A percentile compares a stretch with the other conserved stretches of the same genome.
These are phyloP conservation scores for Peromyscus maniculatus DNA, from an alignment of 2,113 vertebrate genomes.

Conservation along the genomic window DNA sequence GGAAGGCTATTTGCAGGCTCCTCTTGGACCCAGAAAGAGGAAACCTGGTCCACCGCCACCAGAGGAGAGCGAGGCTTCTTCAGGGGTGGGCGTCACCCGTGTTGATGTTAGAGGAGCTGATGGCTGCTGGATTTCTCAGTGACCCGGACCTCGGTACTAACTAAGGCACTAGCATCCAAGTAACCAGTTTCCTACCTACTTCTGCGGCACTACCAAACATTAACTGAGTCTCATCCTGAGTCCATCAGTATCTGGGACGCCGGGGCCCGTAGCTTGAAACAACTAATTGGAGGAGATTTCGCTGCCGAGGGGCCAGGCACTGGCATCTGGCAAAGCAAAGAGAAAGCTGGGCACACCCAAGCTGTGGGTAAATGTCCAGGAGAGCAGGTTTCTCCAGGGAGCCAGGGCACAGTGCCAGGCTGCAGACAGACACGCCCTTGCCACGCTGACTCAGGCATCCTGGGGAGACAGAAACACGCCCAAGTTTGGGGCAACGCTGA, in stretches of 20 bases:
- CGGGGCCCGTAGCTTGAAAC: background rate
- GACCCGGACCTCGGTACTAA: background rate
- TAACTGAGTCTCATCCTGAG: background rate
- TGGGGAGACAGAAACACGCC: conserved; percentile 58
- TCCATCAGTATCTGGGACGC: background rate
- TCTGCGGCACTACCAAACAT: background rate
- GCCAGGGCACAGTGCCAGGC: background rate
- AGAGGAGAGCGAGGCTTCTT: background rate
- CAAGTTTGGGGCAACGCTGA: conserved; percentile 47
- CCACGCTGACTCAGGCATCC: conserved; percentile 68
- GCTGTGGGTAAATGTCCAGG: conserved; percentile 14
- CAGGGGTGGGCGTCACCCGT: background rate
- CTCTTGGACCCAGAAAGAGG: background rate
- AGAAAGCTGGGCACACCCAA: conserved; percentile 18
- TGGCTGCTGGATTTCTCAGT: background rate
- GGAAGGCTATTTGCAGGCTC: background rate
- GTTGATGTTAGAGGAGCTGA: background rate
- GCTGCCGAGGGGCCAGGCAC: background rate
- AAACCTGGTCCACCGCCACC: background rate
- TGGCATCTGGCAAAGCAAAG: background rate
- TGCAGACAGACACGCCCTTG: conserved; percentile 32
- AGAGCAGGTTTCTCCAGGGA: conserved; percentile 41
- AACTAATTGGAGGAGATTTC: background rate
- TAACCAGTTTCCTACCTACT: background rate
- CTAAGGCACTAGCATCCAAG: background rate